Conservation (phyloP, 2,797 vertebrate genomes). For the Basileuterus tristriatus region DNA sequence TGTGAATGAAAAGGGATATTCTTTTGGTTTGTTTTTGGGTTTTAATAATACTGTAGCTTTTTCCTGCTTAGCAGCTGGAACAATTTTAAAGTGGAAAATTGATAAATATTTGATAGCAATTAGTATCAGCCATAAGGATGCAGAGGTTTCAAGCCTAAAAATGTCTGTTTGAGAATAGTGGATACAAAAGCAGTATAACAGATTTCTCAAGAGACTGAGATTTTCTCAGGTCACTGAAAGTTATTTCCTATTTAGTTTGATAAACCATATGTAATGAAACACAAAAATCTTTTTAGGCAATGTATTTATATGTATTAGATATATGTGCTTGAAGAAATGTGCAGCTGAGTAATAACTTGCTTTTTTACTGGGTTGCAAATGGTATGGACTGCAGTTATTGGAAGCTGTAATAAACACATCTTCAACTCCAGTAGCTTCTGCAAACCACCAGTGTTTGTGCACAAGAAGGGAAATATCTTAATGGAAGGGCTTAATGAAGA, state of each 20-base stretch:
- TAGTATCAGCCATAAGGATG: not conserved
- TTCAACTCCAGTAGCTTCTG: not conserved
- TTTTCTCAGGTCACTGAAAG: not conserved
- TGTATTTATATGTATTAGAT: not conserved
- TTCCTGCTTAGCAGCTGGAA: not conserved
- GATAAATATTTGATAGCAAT: constrained; percentile 59
- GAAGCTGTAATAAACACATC: not conserved
- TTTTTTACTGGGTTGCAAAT: not conserved
- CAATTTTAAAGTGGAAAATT: constrained; percentile 22
- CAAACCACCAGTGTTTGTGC: not conserved
- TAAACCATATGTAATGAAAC: not conserved
- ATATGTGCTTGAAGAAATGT: not conserved
- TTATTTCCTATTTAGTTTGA: not conserved
- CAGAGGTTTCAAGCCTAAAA: not conserved
- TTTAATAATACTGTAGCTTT: not conserved
- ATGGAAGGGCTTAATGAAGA: not conserved
- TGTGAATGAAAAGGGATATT: not conserved
- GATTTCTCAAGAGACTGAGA: not conserved
- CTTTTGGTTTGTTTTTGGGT: not conserved
- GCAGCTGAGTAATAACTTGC: not conserved
- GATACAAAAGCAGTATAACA: not conserved
- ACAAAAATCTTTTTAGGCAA: not conserved
- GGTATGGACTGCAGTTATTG: not conserved
- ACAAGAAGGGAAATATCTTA: not conserved
- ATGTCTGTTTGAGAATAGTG: not conserved